These are phyloP conservation scores for Polietes domitor DNA, from an alignment of 2,888 invertebrate genomes.

Conservation along the genomic window DNA sequence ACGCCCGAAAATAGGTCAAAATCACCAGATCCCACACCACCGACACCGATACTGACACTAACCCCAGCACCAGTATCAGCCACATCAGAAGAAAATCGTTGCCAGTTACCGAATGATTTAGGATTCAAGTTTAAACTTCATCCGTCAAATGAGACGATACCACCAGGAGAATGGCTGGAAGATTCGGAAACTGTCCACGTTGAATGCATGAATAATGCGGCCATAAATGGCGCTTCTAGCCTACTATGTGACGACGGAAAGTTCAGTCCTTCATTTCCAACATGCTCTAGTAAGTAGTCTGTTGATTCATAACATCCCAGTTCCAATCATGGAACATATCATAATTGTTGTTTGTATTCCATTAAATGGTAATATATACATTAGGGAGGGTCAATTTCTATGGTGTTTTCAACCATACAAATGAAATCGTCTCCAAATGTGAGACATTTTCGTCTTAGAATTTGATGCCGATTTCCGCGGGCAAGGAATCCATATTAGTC, in stretches of 20 bases:
- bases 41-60: neutral
- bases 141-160: neutral
- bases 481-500: too few species aligned
- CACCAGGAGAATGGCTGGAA: neutral
- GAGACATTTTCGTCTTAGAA: too few species aligned
- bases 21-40: neutral
- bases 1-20: slow-evolving; percentile 9
- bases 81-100: neutral
- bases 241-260: neutral
- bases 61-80: neutral
- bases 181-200: neutral
- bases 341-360: too few species aligned
- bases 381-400: too few species aligned
- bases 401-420: too few species aligned
- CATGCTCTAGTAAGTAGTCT: neutral
- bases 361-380: too few species aligned
- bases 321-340: too few species aligned
- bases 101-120: neutral
- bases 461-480: too few species aligned
- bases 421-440: too few species aligned
- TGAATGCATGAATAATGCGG: neutral
- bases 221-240: neutral
- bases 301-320: too few species aligned
- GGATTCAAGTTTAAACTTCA: neutral
- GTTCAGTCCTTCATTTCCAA: neutral